Percentiles rank a stretch among this genome's conserved stretches.
phyloP scores from a whole-genome alignment of 2,888 invertebrate genomes.

The Teleiodes luculella region DNA sequence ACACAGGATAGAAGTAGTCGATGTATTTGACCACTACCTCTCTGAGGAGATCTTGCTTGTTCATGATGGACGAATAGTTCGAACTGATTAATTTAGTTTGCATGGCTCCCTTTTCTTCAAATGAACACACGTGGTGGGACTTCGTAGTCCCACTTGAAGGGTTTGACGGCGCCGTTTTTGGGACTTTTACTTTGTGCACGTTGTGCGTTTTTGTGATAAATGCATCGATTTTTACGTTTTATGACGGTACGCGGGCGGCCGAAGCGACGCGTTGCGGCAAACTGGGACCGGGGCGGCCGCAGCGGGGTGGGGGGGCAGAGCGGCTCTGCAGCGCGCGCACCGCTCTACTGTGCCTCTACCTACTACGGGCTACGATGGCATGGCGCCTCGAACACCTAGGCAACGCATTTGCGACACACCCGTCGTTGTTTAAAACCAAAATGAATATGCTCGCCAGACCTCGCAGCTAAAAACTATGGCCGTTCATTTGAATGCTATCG shows the following conservation, averaged over 20 bases:
- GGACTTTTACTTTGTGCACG: conserved; percentile 38
- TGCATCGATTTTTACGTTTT: conserved; percentile 41
- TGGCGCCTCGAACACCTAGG: conserved; percentile 70
- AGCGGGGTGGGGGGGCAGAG: conserved; percentile 53
- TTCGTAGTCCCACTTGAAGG: conserved; percentile 51
- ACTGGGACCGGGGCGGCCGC: conserved; percentile 68
- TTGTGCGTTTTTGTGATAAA: conserved; percentile 55
- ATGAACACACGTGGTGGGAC: conserved; percentile 52
- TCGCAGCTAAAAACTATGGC: conserved; percentile 40
- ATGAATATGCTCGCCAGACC: conserved; percentile 55
- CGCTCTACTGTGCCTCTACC: no score
- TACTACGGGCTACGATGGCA: conserved; percentile 70
- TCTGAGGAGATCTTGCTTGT: conserved; percentile 82
- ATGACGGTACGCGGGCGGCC: conserved; percentile 62
- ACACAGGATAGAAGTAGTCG: conserved; percentile 85
- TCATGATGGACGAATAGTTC: conserved; percentile 82
- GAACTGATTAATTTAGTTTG: conserved; percentile 79
- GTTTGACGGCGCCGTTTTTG: conserved; percentile 60
- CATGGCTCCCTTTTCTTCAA: conserved; percentile 64
- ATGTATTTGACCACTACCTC: conserved; percentile 85
- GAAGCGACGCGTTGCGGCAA: conserved; percentile 74
- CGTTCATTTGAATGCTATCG: conserved; percentile 42
- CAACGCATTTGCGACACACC: conserved; percentile 73
- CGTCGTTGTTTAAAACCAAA: conserved; percentile 56
- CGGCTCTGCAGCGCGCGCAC: conserved; percentile 73